A percentile compares a stretch with the other conserved stretches of the same genome.
These are phyloP conservation scores for Eutrigla gurnardus DNA, from an alignment of 2,797 vertebrate genomes.

Conservation along the genomic window DNA sequence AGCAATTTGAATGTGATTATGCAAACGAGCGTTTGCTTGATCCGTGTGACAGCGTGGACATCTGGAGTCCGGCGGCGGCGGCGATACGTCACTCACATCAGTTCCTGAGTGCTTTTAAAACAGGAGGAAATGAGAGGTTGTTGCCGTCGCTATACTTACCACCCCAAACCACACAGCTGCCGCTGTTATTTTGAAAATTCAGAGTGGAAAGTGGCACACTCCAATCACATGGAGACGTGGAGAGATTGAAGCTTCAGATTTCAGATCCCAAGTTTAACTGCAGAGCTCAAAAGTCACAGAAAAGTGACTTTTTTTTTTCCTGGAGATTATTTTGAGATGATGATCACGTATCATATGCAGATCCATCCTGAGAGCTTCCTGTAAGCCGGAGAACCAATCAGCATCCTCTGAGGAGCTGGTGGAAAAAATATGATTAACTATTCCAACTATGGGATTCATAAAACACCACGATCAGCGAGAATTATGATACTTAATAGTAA, in stretches of 20 bases:
- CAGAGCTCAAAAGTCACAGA: neutral
- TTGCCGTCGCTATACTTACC: constrained; percentile 13
- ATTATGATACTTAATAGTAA: neutral
- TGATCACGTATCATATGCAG: too few species aligned
- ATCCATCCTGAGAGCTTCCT: too few species aligned
- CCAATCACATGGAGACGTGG: neutral
- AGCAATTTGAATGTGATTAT: constrained; percentile 76
- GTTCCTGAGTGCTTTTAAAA: constrained; percentile 33
- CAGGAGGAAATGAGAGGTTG: constrained; percentile 26
- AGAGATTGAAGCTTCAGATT: constrained; percentile 24
- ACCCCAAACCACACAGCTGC: constrained; percentile 20
- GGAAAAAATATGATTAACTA: too few species aligned
- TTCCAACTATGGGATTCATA: too few species aligned
- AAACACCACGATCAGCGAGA: too few species aligned
- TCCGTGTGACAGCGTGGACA: constrained; percentile 63
- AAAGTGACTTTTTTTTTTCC: too few species aligned
- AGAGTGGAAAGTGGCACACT: constrained; percentile 5
- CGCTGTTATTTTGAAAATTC: constrained; percentile 7
- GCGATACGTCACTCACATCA: constrained; percentile 6
- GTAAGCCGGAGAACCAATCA: too few species aligned
- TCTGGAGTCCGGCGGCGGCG: constrained; percentile 58
- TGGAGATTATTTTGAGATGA: too few species aligned
- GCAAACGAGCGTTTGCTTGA: constrained; percentile 65
- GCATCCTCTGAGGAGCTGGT: too few species aligned
- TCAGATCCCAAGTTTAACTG: constrained; percentile 15